phyloP scores from a whole-genome alignment of 1,140 invertebrate genomes.

The Gryllus bimaculatus region DNA sequence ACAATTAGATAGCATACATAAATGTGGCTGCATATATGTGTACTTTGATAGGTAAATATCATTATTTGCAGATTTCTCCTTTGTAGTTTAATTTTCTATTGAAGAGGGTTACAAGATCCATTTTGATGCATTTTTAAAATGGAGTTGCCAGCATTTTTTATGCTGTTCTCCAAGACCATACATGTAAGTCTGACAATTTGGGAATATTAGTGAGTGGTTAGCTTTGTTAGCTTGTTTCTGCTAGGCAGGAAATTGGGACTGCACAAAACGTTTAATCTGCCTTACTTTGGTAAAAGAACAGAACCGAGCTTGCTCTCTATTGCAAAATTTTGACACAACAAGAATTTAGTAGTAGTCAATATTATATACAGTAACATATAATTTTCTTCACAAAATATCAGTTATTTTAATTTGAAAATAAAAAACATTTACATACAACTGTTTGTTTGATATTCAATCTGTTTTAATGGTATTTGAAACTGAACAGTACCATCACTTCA shows the following conservation, averaged over 20 bases:
- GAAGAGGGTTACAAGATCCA: background rate
- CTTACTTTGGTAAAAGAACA: background rate
- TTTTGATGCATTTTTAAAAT: background rate
- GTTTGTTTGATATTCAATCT: background rate
- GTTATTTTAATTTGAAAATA: too few relatives aligned
- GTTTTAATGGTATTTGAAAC: background rate
- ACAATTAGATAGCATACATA: too few relatives aligned
- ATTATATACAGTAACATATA: too few relatives aligned
- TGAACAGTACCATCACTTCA: background rate
- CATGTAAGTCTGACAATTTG: background rate
- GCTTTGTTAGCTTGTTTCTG: background rate
- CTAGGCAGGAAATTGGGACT: constrained; percentile 3
- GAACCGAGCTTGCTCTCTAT: background rate
- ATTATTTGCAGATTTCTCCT: background rate
- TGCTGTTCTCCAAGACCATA: background rate
- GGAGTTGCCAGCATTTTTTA: background rate
- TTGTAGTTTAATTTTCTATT: background rate
- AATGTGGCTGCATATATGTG: too few relatives aligned
- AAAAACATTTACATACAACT: background rate
- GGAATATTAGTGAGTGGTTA: background rate
- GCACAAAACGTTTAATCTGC: background rate
- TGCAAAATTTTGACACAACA: background rate
- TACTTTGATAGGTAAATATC: background rate
- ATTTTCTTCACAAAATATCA: too few relatives aligned
- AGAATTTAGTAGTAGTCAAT: too few relatives aligned